phyloP scores from a whole-genome alignment of 2,113 vertebrate genomes.

The Raja brachyura region DNA sequence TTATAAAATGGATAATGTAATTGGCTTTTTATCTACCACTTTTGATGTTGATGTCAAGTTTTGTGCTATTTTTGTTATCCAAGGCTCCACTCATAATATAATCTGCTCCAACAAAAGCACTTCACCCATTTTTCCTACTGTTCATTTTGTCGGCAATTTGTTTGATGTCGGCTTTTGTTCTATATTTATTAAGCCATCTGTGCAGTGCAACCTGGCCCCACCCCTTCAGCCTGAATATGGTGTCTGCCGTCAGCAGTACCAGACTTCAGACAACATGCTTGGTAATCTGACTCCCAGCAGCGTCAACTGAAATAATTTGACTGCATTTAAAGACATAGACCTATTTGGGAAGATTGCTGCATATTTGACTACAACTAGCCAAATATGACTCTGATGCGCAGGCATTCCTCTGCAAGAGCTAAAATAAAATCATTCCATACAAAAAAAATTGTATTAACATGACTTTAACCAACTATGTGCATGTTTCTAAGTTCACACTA shows the following conservation, averaged over 20 bases:
- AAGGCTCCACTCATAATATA: not conserved
- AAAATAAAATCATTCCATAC: no score
- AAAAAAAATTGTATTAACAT: no score
- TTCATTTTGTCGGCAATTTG: not conserved
- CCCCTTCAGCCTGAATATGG: not conserved
- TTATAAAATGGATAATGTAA: not conserved
- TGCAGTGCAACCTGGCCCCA: not conserved
- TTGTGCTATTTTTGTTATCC: not conserved
- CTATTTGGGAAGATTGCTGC: no score
- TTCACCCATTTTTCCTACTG: not conserved
- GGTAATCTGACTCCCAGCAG: not conserved
- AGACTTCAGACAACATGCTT: not conserved
- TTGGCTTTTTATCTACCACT: not conserved
- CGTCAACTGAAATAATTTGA: no score
- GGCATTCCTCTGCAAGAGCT: no score
- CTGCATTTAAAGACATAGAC: no score
- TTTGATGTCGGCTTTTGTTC: not conserved
- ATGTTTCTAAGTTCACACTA: no score
- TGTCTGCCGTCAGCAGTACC: not conserved
- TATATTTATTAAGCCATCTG: not conserved
- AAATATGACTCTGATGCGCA: no score
- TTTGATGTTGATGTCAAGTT: no score
- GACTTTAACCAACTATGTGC: no score
- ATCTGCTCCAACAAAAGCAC: not conserved
- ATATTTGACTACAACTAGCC: no score